These are phyloP conservation scores for Sesia apiformis DNA, from an alignment of 2,888 invertebrate species.

Conservation along the genomic window DNA sequence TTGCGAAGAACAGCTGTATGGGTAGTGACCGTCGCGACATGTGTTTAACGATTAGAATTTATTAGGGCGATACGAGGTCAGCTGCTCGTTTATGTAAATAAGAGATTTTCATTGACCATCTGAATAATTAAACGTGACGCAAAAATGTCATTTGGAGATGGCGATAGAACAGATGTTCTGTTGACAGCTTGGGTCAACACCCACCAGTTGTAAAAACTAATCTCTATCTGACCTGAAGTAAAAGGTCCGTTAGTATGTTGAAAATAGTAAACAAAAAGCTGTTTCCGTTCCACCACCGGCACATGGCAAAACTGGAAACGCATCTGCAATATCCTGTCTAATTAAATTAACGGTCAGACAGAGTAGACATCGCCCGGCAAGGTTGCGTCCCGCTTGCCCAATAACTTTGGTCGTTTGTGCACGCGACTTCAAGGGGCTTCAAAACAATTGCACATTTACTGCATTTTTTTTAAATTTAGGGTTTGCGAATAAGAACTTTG, in stretches of 20 bases:
- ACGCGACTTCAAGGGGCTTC: conserved; percentile 8
- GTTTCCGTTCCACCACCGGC: conserved; percentile 43
- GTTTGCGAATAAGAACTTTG: neutral
- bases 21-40: conserved; percentile 30
- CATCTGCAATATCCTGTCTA: conserved; percentile 52
- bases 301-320: conserved; percentile 47
- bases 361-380: conserved; percentile 23
- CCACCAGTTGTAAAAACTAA: neutral
- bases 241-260: conserved; percentile 43
- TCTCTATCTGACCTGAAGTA: conserved; percentile 53
- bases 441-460: conserved; percentile 14
- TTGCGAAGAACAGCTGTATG: conserved; percentile 44
- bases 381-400: conserved; percentile 29
- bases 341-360: conserved; percentile 35
- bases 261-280: conserved; percentile 47
- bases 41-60: conserved; percentile 62
- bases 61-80: conserved; percentile 60
- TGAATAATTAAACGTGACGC: conserved; percentile 32
- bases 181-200: conserved; percentile 7
- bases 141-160: conserved; percentile 35
- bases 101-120: conserved; percentile 33
- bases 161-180: conserved; percentile 28
- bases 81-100: conserved; percentile 53
- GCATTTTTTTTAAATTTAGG: conserved; percentile 6
- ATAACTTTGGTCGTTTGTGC: conserved; percentile 17